A percentile compares a stretch with the other conserved stretches of the same genome.
These are phyloP conservation scores for Leptatherina wallacei DNA, from an alignment of 2,797 vertebrate species.

Conservation along the genomic window DNA sequence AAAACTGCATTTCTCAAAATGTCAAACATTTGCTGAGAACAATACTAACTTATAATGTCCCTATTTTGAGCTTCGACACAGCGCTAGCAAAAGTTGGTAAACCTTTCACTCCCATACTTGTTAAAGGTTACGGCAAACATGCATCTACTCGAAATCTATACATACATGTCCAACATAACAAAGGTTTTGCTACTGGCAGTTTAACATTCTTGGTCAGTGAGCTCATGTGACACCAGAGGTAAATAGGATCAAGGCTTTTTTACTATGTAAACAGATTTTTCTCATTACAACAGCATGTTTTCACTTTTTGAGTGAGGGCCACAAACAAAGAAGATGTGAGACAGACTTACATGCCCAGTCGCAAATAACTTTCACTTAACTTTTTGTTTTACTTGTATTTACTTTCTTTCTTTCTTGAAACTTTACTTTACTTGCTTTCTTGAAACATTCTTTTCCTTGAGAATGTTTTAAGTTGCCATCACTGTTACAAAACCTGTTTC, in stretches of 20 bases:
- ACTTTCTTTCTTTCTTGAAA: conserved; percentile 18
- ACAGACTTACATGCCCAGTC: not conserved
- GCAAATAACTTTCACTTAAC: conserved; percentile 10
- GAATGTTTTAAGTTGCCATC: conserved; percentile 6
- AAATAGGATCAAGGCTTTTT: conserved; percentile 45
- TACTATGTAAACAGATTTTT: conserved; percentile 49
- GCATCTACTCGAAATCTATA: conserved; percentile 15
- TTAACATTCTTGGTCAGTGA: conserved; percentile 40
- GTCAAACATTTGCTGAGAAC: not conserved
- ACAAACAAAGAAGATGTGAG: conserved; percentile 35
- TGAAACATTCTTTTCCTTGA: not conserved
- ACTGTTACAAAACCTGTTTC: not conserved
- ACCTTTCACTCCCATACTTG: not conserved
- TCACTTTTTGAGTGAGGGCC: conserved; percentile 28
- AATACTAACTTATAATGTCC: not conserved
- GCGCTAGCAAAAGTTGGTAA: conserved; percentile 7
- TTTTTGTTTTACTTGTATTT: conserved; percentile 1
- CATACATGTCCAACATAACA: conserved; percentile 22
- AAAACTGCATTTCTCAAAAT: not conserved
- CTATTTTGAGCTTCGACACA: conserved; percentile 14
- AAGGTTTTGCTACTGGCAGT: conserved; percentile 38
- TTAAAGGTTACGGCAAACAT: conserved; percentile 19
- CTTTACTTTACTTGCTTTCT: too few species aligned
- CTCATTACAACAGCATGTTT: conserved; percentile 31
- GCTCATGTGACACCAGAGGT: conserved; percentile 32